These are phyloP conservation scores for Coccyzus lansbergi DNA, from an alignment of 2,797 vertebrate species.

Conservation along the genomic window DNA sequence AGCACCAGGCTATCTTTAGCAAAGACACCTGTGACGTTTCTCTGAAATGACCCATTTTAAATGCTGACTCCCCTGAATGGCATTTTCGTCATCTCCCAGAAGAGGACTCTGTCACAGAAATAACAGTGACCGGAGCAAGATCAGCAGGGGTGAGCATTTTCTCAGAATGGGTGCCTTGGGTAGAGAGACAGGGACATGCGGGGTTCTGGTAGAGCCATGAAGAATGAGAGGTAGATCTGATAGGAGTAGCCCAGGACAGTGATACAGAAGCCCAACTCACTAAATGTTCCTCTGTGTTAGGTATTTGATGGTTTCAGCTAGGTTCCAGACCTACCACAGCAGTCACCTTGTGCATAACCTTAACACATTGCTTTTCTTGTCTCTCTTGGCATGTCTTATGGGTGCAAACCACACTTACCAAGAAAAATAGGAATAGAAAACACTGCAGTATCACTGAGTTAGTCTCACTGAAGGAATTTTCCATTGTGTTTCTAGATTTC, in stretches of 20 bases:
- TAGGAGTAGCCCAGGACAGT: background rate
- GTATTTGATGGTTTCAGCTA: background rate
- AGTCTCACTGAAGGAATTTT: conserved; percentile 26
- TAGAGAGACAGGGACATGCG: rapidly evolving
- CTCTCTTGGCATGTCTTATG: background rate
- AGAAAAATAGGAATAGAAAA: conserved; percentile 24
- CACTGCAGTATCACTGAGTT: background rate
- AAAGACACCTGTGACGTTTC: conserved; percentile 2
- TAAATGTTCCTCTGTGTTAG: background rate
- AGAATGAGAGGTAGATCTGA: rapidly evolving
- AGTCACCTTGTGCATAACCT: background rate
- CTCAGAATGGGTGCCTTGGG: background rate
- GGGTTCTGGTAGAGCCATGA: background rate
- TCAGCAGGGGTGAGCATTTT: background rate
- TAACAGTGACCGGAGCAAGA: background rate
- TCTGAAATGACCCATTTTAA: conserved; percentile 36
- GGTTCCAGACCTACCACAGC: background rate
- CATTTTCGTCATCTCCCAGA: conserved; percentile 51
- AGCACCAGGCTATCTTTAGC: conserved; percentile 67
- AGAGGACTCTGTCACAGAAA: background rate
- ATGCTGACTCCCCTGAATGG: conserved; percentile 52
- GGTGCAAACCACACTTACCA: background rate
- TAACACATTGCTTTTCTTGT: background rate
- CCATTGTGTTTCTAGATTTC: background rate
- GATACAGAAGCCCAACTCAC: background rate